Base-by-base conservation (phyloP, 2,113 vertebrate genomes). In the Epinephelus lanceolatus region DNA sequence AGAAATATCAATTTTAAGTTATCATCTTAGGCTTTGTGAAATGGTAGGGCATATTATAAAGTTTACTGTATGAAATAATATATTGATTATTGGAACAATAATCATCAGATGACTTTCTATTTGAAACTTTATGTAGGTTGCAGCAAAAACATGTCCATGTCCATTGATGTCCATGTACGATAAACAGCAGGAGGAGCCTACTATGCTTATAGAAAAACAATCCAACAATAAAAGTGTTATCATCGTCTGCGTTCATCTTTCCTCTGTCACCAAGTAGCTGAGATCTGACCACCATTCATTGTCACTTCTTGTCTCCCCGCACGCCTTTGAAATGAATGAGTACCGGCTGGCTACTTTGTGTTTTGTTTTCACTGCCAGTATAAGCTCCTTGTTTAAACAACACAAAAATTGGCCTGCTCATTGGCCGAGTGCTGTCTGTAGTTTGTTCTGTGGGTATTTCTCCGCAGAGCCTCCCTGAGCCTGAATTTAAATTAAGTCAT, bases 361-460 rank as follows among this genome's bases (percentile, higher is more conserved):
- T 85, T 86, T 89, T 74, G 72, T 92, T 92, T 90, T 87, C 81
- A 37, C 78, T 78, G 72, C 80, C 78, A 78, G 63, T 86, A 51
- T 80, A 86, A 79, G 83, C 72, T 90, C 47, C 80, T 59, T 86
- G 87, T 89, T 91, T 80, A 83, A 92, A 89, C 89, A 86, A 84
- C 67, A 81, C 40, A 19, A 57, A 86, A 84, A 85, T 76, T 69
- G 60, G 70, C 83, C 45, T 53, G 74, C 71, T 88, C 62, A 71
- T 78, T 78, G 81, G 86, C 70, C 19, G 69, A 81, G 62, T 61
- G 73, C 80, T 80, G 70, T 89, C 87, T 89, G 66, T 63, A 78
- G 78, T 88, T 91, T 87, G 85, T 88, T 86, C 85, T 78, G 63
- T 53, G 62, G 2, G n/a, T 78, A 78, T 85, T 83, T 79, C 72